These are phyloP conservation scores for Baccha elongata DNA, from an alignment of 2,888 invertebrate genomes.

Conservation along the genomic window DNA sequence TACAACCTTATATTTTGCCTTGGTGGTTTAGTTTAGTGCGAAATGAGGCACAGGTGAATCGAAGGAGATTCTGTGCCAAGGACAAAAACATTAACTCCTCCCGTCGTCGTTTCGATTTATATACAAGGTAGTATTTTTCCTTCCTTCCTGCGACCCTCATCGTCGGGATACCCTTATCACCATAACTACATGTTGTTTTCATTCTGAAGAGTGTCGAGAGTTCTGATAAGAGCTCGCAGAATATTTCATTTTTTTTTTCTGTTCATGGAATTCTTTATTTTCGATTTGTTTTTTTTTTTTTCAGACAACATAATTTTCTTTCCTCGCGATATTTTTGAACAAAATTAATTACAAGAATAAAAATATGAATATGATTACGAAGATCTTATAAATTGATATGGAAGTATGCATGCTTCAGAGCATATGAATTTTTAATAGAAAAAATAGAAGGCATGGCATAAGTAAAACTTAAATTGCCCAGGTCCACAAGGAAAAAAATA, in stretches of 20 bases:
- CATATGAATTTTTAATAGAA: no score
- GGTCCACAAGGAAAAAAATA: no score
- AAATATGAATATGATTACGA: no score
- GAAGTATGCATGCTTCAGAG: no score
- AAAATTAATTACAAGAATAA: no score
- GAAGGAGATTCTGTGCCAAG: slow-evolving; percentile 68
- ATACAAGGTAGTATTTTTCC: slow-evolving; percentile 32
- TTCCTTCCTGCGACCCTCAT: slow-evolving; percentile 18
- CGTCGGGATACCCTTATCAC: slow-evolving; percentile 8
- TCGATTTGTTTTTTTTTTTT: no score
- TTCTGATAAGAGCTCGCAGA: slow-evolving; percentile 21
- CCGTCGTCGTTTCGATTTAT: slow-evolving; percentile 30
- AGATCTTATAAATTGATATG: no score
- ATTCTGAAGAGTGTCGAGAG: slow-evolving; percentile 28
- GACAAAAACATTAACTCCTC: slow-evolving; percentile 71
- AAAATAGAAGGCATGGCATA: no score
- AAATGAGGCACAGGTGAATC: slow-evolving; percentile 64
- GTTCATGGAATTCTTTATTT: slow-evolving; percentile 1
- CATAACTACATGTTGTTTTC: slow-evolving; percentile 38
- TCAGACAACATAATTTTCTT: no score
- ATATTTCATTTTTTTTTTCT: background rate
- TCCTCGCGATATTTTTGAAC: no score
- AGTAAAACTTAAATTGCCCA: no score
- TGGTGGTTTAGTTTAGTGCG: background rate
- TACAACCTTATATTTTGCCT: background rate